Base-by-base conservation (phyloP, 2,113 vertebrate species). In the Melanocharis versteri region DNA sequence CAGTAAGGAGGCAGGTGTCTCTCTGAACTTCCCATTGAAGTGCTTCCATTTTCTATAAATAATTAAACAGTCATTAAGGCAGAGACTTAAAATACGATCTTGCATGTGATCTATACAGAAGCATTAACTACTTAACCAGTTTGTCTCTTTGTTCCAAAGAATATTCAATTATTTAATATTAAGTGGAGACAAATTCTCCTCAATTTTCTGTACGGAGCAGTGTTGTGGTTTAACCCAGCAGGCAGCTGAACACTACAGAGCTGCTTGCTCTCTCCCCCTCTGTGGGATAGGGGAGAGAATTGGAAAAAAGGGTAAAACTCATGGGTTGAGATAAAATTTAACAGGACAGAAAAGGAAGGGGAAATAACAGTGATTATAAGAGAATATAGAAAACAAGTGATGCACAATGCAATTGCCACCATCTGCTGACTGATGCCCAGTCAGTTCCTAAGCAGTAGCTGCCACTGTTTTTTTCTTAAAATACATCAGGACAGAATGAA, bases 141-240 rank as follows among this genome's bases (percentile, higher is more conserved):
- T 83, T 47, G 70, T 77, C 57, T 88, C 73, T 82, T 71, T 80
- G n/a, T 85, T 90, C 22, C 58, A 80, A 83, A 85, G 17, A 89
- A 79, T 89, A 87, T 82, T 96, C 94, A 69, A 87, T 79, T 79
- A 40, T 85, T 87, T 91, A 61, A 61, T 94, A 78, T 76, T 69
- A 84, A 87, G 28, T 47, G 57, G 57, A 91, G 73, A 82, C 77
- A 87, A 84, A 79, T 69, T 50, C n/a, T 26, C 31, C 31, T 64
- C 1, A 0, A 17, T 53, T 94, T 90, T 76, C 56, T 69, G 5
- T n/a, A 20, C 2, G 2, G 64, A 83, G 15, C 24, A 54, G 15
- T 21, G 23, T 10, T 81, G 61, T 56, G 42, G 42, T 50, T 69
- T 75, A 62, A 69, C 20, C 11, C 40, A 66, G 31, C 22, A 42